Evolutionary conservation across 92 coral and sea anemone genomes (phyloP).

Genomic region (Phenganax subtilis): DNA sequence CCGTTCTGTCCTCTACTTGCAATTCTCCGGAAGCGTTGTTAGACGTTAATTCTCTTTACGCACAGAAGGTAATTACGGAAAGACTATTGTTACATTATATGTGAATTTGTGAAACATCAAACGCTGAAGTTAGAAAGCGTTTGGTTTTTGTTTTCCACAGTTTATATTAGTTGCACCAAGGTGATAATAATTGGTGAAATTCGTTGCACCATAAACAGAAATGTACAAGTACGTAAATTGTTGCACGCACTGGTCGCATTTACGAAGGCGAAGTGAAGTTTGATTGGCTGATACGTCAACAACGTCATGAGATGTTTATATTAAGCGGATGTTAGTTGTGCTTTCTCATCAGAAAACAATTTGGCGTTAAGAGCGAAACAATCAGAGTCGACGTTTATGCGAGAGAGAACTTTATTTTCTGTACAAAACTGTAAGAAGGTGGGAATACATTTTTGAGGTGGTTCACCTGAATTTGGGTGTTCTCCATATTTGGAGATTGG

Average conservation of each 20-base stretch:
- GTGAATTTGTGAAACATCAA: no score
- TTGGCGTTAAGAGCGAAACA: neutral
- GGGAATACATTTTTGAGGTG: neutral
- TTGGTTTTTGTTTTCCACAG: no score
- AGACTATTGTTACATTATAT: neutral
- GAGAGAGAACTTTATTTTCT: neutral
- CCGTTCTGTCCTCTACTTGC: no score
- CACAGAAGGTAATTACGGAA: neutral
- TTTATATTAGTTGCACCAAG: no score
- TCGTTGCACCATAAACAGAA: no score
- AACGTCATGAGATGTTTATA: slow-evolving; percentile 27
- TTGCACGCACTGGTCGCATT: neutral
- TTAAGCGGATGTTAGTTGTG: slow-evolving; percentile 35
- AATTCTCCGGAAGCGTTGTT: no score
- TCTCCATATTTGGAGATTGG: neutral
- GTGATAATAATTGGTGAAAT: no score
- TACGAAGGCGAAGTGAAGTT: neutral
- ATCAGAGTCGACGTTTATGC: neutral
- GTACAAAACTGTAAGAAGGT: neutral
- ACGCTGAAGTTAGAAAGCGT: no score
- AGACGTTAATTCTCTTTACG: neutral
- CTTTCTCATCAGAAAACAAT: slow-evolving; percentile 20
- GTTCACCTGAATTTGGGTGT: neutral
- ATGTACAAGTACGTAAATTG: neutral
- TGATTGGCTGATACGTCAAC: slow-evolving; percentile 5